Base-by-base conservation (phyloP, 2,113 vertebrate genomes). In the Zosterops hypoxanthus region DNA sequence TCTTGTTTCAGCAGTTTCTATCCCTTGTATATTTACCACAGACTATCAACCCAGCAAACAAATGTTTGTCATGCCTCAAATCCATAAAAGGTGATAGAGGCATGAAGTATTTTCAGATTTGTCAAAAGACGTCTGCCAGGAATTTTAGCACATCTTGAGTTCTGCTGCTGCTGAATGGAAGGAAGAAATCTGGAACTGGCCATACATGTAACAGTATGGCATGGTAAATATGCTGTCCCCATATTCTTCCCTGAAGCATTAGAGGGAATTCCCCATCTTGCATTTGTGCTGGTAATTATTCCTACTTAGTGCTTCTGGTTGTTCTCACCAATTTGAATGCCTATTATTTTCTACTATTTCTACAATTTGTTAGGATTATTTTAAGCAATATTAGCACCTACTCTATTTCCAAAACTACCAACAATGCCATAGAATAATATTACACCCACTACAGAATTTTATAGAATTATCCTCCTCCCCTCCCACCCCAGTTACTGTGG, bases 401-500 rank as follows among this genome's bases (percentile, higher is more conserved):
- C 19, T 42, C 22, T 44, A 39, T 41, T 44, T 69, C 16, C 6
- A 4, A 76, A 93, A 47, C 23, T 26, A 76, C 3, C 8, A 69
- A 46, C 9, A 44, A 82, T 42, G 49, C 39, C 34, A 49, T 4
- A 6, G 21, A 84, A 50, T n/a, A 81, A 46, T 6, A 34, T 41
- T 33, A 86, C 9, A 89, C 0, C 4, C 42, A 57, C 6, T 20
- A 80, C 5, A 89, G 60, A 41, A 12, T 71, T 25, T 42, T 21
- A 75, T 0, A 13, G 26, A 73, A 73, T 81, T 71, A 57, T 9
- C 44, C 11, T 63, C 13, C 14, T 39, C 10, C 29, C 14, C 2
- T 2, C 7, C 6, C 12, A 11, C 2, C 3, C 11, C 0, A 0
- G 23, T 59, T 39, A 88, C 20, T 39, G 7, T 11, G 14, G 12